phyloP scores from a whole-genome alignment of 2,113 vertebrate species.

The Trogon melanurus region DNA sequence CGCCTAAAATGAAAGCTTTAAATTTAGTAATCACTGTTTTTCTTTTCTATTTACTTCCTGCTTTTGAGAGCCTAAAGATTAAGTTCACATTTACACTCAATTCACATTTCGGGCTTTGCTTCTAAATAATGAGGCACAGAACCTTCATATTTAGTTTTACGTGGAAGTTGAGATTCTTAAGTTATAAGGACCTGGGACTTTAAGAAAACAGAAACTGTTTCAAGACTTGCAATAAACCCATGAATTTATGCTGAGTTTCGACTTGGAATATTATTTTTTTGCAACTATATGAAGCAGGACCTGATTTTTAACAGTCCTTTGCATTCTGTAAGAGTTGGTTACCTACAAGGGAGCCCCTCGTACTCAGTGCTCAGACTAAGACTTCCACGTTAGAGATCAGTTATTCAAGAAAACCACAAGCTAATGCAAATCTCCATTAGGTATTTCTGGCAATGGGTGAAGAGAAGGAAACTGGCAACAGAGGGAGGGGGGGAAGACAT shows the following conservation, averaged over 20 bases:
- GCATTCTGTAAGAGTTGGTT: not conserved
- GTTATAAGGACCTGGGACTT: not conserved
- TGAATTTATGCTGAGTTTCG: slow-evolving; percentile 1
- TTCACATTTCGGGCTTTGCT: not conserved
- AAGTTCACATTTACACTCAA: not conserved
- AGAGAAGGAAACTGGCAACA: not conserved
- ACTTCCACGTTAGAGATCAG: not conserved
- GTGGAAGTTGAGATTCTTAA: not conserved
- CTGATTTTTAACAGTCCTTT: slow-evolving; percentile 1
- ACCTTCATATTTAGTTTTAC: not conserved
- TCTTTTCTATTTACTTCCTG: not conserved
- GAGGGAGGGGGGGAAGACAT: not conserved
- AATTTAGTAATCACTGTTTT: not conserved
- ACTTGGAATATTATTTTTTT: slow-evolving; percentile 11
- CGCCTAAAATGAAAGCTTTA: not conserved
- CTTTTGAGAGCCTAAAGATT: not conserved
- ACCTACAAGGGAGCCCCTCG: not conserved
- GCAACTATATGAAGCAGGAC: not conserved
- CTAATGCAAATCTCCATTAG: not conserved
- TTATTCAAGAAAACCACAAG: not conserved
- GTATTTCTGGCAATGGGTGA: not conserved
- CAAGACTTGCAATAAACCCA: not conserved
- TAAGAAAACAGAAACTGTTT: slow-evolving; percentile 22
- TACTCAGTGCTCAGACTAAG: not conserved
- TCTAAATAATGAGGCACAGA: not conserved